These are phyloP conservation scores for Rhopalosiphum nymphaeae DNA, from an alignment of 2,888 invertebrate genomes.

Conservation along the genomic window DNA sequence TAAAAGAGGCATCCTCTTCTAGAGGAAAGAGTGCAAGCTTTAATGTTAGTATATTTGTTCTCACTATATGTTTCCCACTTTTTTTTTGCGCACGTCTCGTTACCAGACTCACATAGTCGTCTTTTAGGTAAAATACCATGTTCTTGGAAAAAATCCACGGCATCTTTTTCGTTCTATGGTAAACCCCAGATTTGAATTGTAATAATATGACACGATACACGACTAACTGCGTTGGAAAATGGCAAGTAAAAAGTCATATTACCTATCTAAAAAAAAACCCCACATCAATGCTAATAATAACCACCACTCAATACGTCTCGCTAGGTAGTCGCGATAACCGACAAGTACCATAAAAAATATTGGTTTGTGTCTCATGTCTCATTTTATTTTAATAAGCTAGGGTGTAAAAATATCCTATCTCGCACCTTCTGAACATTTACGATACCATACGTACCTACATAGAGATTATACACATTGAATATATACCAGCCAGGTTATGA, in stretches of 20 bases:
- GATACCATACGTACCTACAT: background rate
- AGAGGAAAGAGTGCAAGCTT: background rate
- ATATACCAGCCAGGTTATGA: background rate
- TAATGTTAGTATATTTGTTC: background rate
- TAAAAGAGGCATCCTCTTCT: no score
- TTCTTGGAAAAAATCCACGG: no score
- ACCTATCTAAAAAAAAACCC: background rate
- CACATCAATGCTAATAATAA: background rate
- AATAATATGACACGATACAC: no score
- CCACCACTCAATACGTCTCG: background rate
- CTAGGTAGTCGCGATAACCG: background rate
- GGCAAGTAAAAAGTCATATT: background rate
- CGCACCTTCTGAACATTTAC: background rate
- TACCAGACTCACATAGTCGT: no score
- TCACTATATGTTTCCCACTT: no score
- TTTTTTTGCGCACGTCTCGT: no score
- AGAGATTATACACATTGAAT: background rate
- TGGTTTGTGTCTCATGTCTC: background rate
- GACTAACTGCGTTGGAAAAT: no score
- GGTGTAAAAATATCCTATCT: background rate
- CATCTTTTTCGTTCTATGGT: no score
- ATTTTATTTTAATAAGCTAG: background rate
- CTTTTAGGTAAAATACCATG: no score
- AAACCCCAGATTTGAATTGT: no score
- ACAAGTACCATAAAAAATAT: background rate